phyloP scores from a whole-genome alignment of 2,888 invertebrate species.

The Caenorhabditis plicata region DNA sequence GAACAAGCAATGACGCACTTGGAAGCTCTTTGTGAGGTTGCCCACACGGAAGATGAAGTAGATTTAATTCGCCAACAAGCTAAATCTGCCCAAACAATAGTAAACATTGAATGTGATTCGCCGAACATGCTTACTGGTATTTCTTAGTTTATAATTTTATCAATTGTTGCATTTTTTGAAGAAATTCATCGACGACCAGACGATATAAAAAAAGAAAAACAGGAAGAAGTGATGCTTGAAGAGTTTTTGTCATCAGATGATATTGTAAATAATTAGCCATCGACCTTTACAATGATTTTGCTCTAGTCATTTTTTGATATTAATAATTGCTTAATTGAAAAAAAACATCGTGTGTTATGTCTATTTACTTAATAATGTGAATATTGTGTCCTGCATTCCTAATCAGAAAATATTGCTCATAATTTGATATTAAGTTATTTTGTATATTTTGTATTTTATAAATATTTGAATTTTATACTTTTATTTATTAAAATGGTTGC shows the following conservation, averaged over 20 bases:
- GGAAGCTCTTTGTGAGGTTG: constrained; percentile 40
- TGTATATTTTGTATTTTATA: no score
- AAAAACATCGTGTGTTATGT: no score
- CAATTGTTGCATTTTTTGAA: background rate
- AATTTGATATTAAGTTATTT: no score
- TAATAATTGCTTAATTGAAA: background rate
- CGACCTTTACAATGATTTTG: background rate
- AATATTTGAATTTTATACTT: no score
- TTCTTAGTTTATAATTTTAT: background rate
- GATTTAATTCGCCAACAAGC: constrained; percentile 37
- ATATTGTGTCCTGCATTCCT: no score
- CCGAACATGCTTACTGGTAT: constrained; percentile 24
- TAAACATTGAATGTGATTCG: constrained; percentile 36
- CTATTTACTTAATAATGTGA: no score
- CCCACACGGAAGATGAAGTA: constrained; percentile 39
- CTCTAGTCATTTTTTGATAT: background rate
- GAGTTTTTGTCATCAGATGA: constrained; percentile 41
- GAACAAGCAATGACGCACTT: constrained; percentile 50
- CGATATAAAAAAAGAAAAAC: constrained; percentile 30
- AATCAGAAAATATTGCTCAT: no score
- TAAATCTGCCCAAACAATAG: constrained; percentile 31
- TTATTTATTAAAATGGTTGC: no score
- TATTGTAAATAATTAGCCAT: constrained; percentile 1
- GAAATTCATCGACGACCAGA: constrained; percentile 26
- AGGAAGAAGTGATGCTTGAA: constrained; percentile 53